Evolutionary conservation across 2,888 invertebrate genomes (phyloP), one percentile per base, ranked within the genome.

Genomic region (Oxyscelio sp.): DNA sequence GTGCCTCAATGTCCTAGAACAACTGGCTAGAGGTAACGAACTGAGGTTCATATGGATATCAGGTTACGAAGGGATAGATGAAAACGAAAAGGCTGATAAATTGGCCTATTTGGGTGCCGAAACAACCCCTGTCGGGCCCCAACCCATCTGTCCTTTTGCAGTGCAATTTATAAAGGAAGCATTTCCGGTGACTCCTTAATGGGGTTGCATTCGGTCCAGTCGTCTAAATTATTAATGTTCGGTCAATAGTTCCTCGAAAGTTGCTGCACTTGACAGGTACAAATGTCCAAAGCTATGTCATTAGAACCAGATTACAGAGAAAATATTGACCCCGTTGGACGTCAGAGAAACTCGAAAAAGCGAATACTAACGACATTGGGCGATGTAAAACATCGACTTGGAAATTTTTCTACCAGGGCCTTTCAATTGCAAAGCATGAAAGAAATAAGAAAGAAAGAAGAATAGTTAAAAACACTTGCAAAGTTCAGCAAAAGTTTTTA

Each of bases 221-320:
- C 80, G 78, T 85, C 91, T 90, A 90, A 90, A 91, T 93, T 93
- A 93, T 92, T 92, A 92, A 93, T 93, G 92, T 91, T 86, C 89
- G 88, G 87, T 90, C 92, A 92, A 93, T 93, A 93, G 91, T 92
- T 92, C 89, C 88, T 68, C 90, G 87, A 89, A 90, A 90, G 89
- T 91, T 89, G 89, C 91, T 93, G 93, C 89, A 86, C 80, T 90
- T 91, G 93, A 93, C 93, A 88, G 88, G 90, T 93, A 93, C 93
- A 93, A 93, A 93, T 93, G 92, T 91, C 88, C 88, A 79, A 88
- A 87, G 89, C 87, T 87, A 89, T 90, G 91, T 93, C 93, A 92
- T 93, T 92, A 92, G 92, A 91, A 89, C 90, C 78, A 87, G 83
- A 86, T 87, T 85, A 88, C 71, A 58, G 87, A 52, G 70, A 56